These are phyloP conservation scores for Orussus abietinus DNA, from an alignment of 1,140 invertebrate genomes.

Conservation along the genomic window DNA sequence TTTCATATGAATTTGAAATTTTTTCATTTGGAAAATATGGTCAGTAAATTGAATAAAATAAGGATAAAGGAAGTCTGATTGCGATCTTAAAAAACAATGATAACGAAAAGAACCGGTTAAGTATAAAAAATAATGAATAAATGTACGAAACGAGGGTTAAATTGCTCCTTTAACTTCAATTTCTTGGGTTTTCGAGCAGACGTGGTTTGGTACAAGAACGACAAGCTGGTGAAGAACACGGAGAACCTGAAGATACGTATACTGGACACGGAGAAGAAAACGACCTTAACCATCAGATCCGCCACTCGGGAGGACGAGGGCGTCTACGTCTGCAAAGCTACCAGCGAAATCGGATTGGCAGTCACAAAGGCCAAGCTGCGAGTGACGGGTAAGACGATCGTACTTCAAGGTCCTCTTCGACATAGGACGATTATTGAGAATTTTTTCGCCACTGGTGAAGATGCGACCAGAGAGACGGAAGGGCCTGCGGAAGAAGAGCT, in stretches of 20 bases:
- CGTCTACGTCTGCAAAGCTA: conserved; percentile 81
- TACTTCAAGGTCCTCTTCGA: too few species aligned
- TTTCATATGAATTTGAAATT: conserved; percentile 10
- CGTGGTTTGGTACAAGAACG: conserved; percentile 87
- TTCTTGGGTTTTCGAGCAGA: too few species aligned
- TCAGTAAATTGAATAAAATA: too few species aligned
- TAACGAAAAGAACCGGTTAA: too few species aligned
- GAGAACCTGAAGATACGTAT: conserved; percentile 69
- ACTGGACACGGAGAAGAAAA: conserved; percentile 64
- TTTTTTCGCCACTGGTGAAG: conserved; percentile 19
- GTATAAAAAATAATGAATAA: too few species aligned
- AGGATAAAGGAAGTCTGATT: too few species aligned
- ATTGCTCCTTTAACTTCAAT: conserved; percentile 19
- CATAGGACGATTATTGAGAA: too few species aligned
- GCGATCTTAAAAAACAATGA: too few species aligned
- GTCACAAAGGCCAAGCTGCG: conserved; percentile 74
- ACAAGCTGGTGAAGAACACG: conserved; percentile 70
- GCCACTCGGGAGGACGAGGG: conserved; percentile 71
- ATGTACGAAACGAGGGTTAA: conserved; percentile 3
- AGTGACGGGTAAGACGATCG: conserved; percentile 62
- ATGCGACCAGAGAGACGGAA: conserved; percentile 21
- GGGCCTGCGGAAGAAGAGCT: conserved; percentile 22
- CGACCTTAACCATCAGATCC: conserved; percentile 67
- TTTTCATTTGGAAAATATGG: too few species aligned
- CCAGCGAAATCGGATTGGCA: conserved; percentile 77